Evolutionary conservation across 2,797 vertebrate genomes (phyloP), one percentile per base, ranked within the genome.

Genomic region (Neopelma chrysocephalum): DNA sequence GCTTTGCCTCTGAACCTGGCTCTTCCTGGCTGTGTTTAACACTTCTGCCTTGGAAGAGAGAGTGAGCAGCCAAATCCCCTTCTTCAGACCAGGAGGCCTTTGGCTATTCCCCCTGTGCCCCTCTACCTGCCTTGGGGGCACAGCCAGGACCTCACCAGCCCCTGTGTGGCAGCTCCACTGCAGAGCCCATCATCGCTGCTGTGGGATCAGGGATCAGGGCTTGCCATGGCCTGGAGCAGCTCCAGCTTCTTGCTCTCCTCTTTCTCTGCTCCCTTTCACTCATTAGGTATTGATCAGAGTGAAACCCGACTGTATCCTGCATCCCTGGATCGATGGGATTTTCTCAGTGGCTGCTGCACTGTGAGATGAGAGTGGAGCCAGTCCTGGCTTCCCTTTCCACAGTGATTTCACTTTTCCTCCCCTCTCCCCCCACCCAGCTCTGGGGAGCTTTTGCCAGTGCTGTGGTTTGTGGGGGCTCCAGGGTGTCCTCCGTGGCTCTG

Each of bases 331-430:
- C 15, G 7, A 84, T 81, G 78, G 83, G n/a, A 40, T 31, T 22
- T 86, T 51, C 81, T 65, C 19, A 0, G 10, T 2, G 11, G 66
- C 73, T 36, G 51, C 53, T 47, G 53, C 3, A 0, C 19, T 10
- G 38, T 0, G 6, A 12, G 50, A 38, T 53, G 58, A 31, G 45
- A 60, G 40, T 0, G 0, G 57, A 79, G 45, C 57, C 1, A 1
- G 18, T 31, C 62, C 71, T 1, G 5, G 21, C 47, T 66, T 77
- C 60, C 53, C 64, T 32, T 48, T 48, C 70, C 3, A 0, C 50
- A 47, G 65, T 31, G 56, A 13, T 93, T 90, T 47, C 23, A 18
- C 45, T 38, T 70, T 16, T 62, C 48, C 48, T 61, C 3, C 2
- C 29, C 8, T 47, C 31, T 65, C 6, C 4, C 2, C 11, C 21